These are phyloP conservation scores for Garrulus glandarius DNA, from an alignment of 2,797 vertebrate genomes.

Conservation along the genomic window DNA sequence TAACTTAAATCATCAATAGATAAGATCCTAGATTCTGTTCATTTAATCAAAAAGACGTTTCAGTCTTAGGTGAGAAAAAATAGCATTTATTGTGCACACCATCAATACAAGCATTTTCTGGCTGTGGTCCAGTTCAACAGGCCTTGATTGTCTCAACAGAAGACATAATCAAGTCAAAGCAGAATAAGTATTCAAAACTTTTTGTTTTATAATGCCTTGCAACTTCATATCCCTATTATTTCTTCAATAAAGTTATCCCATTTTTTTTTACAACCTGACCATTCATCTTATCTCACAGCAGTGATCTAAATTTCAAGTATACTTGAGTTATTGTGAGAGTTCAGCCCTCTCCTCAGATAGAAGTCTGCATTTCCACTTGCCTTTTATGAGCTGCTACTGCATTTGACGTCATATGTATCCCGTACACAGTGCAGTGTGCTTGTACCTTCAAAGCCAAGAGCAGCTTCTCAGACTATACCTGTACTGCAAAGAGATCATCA, in stretches of 20 bases:
- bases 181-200: background rate
- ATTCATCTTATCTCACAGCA: background rate
- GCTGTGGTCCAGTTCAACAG: background rate
- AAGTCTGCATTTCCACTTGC: background rate
- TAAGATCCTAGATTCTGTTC: background rate
- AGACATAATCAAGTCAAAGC: background rate
- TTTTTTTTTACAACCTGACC: background rate
- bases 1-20: background rate
- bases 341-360: background rate
- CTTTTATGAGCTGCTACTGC: background rate
- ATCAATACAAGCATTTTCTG: background rate
- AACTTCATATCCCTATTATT: background rate
- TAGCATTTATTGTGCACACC: background rate
- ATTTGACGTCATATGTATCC: background rate
- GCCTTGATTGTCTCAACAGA: background rate
- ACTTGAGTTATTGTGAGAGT: background rate
- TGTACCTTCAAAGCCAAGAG: background rate
- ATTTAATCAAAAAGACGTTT: background rate
- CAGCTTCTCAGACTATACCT: background rate
- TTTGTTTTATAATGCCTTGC: background rate
- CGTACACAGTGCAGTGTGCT: background rate
- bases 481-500: background rate
- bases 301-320: background rate
- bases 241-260: background rate
- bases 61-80: background rate